Evolutionary conservation across 1,140 invertebrate genomes (phyloP).

Genomic region (Drosophila saltans): DNA sequence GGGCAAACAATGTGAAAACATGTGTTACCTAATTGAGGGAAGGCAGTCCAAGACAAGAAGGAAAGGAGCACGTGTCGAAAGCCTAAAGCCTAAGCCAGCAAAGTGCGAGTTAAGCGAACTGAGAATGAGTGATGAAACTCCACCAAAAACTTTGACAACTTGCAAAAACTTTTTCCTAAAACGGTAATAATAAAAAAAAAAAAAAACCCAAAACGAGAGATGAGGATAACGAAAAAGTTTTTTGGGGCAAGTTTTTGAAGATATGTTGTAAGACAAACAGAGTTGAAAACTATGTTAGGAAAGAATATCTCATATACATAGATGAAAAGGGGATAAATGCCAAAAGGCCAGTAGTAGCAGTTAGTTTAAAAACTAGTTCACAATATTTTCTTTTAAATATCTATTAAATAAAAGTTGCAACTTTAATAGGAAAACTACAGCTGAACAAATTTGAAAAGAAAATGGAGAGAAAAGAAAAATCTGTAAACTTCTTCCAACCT

Average conservation of each 20-base stretch:
- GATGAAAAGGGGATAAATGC: neutral
- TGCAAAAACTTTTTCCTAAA: slow-evolving; percentile 35
- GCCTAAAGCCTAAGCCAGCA: slow-evolving; percentile 38
- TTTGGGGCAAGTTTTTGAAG: slow-evolving; percentile 15
- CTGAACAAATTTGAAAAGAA: neutral
- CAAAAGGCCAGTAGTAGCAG: neutral
- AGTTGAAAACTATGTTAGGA: slow-evolving; percentile 47
- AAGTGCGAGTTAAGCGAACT: slow-evolving; percentile 19
- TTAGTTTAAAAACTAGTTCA: neutral
- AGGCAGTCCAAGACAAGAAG: neutral
- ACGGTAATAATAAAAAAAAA: neutral
- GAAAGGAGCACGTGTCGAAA: slow-evolving; percentile 43
- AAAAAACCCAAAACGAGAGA: slow-evolving; percentile 1
- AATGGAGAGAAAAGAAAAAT: neutral
- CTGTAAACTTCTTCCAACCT: neutral
- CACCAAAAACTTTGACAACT: slow-evolving; percentile 61
- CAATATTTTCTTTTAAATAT: neutral
- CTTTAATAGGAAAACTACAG: neutral
- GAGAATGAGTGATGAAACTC: slow-evolving; percentile 57
- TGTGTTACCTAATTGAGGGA: slow-evolving; percentile 38
- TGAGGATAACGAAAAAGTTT: neutral
- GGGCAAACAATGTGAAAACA: slow-evolving; percentile 28
- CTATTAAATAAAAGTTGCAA: neutral
- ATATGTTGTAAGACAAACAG: slow-evolving; percentile 42
- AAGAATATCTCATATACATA: slow-evolving; percentile 15